Base-by-base conservation (phyloP, 1,140 invertebrate species). In the Eubasilissa regina region DNA sequence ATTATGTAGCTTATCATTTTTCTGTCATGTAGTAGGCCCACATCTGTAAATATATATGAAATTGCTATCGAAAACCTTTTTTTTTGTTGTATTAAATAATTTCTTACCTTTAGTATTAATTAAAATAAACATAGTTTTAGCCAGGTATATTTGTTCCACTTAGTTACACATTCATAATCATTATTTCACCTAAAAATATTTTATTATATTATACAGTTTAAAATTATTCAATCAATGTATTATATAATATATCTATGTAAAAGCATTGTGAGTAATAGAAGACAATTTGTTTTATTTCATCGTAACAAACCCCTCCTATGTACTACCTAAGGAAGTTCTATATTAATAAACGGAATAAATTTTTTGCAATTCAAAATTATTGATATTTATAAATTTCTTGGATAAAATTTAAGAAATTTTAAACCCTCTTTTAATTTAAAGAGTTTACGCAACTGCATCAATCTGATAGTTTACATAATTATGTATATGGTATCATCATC, bases 161-260 rank as follows among this genome's bases (percentile, higher is more conserved):
- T 68, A 68, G 43, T 68, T n/a, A 51, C 11, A 13, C 3, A 47
- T 70, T 70, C 45, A 51, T 70, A 70, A 70, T 51, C 19, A 48
- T 70, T 43, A 43, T 70, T 70, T 70, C 66, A 70, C 66, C 47
- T 70, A 25, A 70, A 70, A 17, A 70, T 70, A 70, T 70, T 68
- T 70, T 48, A 70, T 70, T 10, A 25, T 60, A 62, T 25, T 70
- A 13, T 43, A 70, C 51, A 70, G 47, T 48, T 68, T 48, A 70
- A 70, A 70, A 25, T 35, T 53, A 70, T 51, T 70, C 17, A 70
- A 51, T 70, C 66, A 70, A 48, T 70, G 66, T 70, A 70, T 70
- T 44, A 51, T 70, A 70, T 51, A 51, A 70, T 70, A 70, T 70
- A 17, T 70, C 15, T 64, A 51, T 47, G 45, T 51, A 70, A 19